Evolutionary conservation across 2,797 vertebrate genomes (phyloP), one percentile per base, ranked within the genome.

Genomic region (Sylvilagus floridanus): DNA sequence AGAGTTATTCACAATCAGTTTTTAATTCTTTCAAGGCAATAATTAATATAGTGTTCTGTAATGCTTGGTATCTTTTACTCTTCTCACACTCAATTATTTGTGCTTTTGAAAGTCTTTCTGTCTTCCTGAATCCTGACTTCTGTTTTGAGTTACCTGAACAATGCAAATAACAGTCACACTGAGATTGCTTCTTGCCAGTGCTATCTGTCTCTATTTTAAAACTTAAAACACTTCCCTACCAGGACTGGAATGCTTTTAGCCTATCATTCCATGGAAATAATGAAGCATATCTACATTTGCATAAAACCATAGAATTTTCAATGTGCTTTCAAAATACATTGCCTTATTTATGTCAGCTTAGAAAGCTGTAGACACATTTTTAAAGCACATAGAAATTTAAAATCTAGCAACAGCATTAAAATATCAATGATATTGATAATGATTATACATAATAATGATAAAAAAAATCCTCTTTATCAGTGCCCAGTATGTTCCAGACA

Each of bases 121-220:
- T 73, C 17, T 83, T 68, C 47, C 22, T 66, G 0, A 75, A 32
- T 63, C 62, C 47, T 95, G 85, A 94, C 32, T 62, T 96, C 65
- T 87, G 57, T 65, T 93, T 89, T 71, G 47, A 84, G 96, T 94
- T 72, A 90, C 77, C 19, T 26, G n/a, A 95, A 22, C 28, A 72
- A 81, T 42, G 47, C 50, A 84, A 95, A 88, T 93, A 76, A n/a
- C 82, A 50, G 26, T 72, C 37, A 72, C 2, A 4, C 52, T 84
- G 68, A 89, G 22, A 87, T 42, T 54, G 65, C 17, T 95, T 95
- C 57, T 90, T 84, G 30, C 65, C 72, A 54, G 4, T 73, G 14
- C 88, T 60, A 92, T 63, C 57, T 60, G 26, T 86, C 83, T 95
- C 22, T 84, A 72, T 92, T 92, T 92, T 72, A 75, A 88, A 97